Base-by-base conservation (phyloP, 53 echinoderm and acorn worm genomes). In the Temnopleurus reevesii region DNA sequence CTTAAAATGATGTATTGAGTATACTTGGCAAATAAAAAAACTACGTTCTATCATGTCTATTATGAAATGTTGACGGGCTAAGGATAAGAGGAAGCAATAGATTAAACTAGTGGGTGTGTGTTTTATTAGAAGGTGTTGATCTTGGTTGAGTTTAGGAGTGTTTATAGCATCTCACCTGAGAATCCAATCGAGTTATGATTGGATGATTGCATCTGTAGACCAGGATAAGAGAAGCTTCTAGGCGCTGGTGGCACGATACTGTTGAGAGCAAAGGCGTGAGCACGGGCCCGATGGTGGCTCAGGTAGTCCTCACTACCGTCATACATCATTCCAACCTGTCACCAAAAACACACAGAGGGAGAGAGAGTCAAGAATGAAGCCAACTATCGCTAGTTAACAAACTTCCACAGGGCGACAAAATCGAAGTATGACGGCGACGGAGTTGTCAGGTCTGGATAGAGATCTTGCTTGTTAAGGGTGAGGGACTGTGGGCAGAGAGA, bases 221-320 rank as follows among this genome's bases (percentile, higher is more conserved):
- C 92, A 12, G 95, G 99, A 92, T 99, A 99, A 35, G 94, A 76
- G 61, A 99, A 99, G 59, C 99, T 95, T 34, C 99, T 90, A 83
- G 99, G 99, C 60, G 99, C 96, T 66, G 99, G 95, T 44, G 99
- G 95, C 56, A 99, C 99, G 92, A 99, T 99, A 71, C 99, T 94
- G 90, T 99, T 99, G 41, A 99, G 93, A 23, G 95, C 95, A 86
- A 99, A 99, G 81, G 98, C 95, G 89, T 96, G 96, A 53, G 96
- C 96, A 84, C 99, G 90, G 65, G 99, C 96, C 55, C 96, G 90
- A 25, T 96, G 99, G 18, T 96, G 99, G 82, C 94, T 96, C 31
- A 99, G 91, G 71, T 96, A 94, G 89, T 99, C 99, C 61, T 99
- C 99, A 81, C 94, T 91, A 45, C 94, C 94, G 61, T 99, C 99